Conservation (phyloP, 2,113 vertebrate species). For the Eudyptes chrysolophus region DNA sequence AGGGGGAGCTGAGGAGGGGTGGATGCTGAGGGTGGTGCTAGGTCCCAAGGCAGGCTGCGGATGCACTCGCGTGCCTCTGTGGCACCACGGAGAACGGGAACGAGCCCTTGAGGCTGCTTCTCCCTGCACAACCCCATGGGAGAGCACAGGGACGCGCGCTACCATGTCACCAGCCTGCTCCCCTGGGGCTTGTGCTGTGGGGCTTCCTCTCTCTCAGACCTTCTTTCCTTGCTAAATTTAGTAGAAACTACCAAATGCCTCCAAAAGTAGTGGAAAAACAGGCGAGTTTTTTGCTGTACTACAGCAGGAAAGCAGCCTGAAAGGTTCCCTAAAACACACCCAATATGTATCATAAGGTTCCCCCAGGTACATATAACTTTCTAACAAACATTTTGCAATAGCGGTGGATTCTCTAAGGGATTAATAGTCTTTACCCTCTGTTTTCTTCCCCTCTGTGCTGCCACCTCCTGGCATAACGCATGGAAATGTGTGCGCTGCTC, state of each 20-base stretch:
- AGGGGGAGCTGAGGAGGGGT: not conserved
- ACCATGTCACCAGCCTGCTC: not conserved
- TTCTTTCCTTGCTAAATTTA: not conserved
- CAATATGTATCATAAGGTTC: fast-evolving
- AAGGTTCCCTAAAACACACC: not conserved
- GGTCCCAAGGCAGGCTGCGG: not conserved
- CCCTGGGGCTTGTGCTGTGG: not conserved
- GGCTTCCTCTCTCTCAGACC: not conserved
- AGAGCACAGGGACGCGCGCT: fast-evolving
- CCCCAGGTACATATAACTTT: fast-evolving
- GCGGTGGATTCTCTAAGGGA: not conserved
- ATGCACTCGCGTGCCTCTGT: not conserved
- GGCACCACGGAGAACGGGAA: fast-evolving
- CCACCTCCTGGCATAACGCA: not conserved
- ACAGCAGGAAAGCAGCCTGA: not conserved
- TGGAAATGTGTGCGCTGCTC: not conserved
- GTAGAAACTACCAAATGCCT: not conserved
- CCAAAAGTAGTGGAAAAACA: not conserved
- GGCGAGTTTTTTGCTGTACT: not conserved
- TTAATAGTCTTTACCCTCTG: not conserved
- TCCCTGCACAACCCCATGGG: not conserved
- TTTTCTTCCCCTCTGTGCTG: not conserved
- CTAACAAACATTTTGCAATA: not conserved
- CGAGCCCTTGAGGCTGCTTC: not conserved
- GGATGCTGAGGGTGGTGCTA: not conserved